Evolutionary conservation across 2,113 vertebrate species (phyloP).

Genomic region (Catharus fuscescens): DNA sequence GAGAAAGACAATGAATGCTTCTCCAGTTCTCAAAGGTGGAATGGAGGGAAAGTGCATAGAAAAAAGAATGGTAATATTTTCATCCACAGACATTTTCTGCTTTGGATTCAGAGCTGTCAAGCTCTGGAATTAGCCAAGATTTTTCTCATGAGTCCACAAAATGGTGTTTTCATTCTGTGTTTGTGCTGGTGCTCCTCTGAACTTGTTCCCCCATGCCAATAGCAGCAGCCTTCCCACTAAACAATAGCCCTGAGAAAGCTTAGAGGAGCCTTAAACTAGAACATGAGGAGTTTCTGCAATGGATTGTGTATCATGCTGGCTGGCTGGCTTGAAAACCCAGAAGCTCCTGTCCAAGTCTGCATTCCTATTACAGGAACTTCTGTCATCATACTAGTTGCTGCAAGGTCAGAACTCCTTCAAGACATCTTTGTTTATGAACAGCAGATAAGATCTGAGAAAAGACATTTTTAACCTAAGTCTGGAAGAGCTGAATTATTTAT

Average conservation of each 20-base stretch:
- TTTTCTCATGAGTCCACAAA: conserved; percentile 12
- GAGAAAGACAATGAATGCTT: neutral
- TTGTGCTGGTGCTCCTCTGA: neutral
- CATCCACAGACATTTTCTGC: neutral
- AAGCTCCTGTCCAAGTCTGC: neutral
- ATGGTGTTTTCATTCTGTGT: neutral
- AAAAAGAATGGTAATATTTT: neutral
- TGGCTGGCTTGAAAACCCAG: neutral
- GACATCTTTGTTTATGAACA: neutral
- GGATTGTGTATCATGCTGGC: neutral
- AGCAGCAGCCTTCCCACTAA: neutral
- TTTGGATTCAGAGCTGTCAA: neutral
- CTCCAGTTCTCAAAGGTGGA: neutral
- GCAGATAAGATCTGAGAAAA: neutral
- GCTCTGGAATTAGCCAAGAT: neutral
- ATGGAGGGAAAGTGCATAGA: neutral
- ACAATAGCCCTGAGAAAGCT: neutral
- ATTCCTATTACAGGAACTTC: neutral
- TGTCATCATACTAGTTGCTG: neutral
- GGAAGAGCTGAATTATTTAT: conserved; percentile 41
- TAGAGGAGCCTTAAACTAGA: neutral
- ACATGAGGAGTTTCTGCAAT: neutral
- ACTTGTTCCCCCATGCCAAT: neutral
- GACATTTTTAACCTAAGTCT: neutral
- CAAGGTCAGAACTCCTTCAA: neutral